Conservation (phyloP, 2,888 invertebrate species). For the Noctuana brunneofusca region DNA sequence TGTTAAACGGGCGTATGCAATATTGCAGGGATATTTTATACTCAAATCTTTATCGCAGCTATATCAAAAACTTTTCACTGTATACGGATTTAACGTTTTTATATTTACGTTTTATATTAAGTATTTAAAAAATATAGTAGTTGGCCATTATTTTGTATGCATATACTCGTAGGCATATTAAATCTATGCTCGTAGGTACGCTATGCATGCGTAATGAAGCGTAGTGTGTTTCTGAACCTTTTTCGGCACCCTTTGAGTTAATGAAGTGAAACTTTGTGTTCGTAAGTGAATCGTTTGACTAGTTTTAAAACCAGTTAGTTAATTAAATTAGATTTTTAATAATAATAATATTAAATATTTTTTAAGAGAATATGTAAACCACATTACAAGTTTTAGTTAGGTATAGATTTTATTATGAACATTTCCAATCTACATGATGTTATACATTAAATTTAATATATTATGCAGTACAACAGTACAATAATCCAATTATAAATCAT, state of each 20-base stretch:
- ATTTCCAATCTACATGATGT: too few species aligned
- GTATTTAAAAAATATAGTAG: neutral
- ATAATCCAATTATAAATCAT: too few species aligned
- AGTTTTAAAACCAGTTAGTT: neutral
- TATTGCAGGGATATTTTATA: conserved; percentile 16
- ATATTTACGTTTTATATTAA: conserved; percentile 2
- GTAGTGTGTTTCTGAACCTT: neutral
- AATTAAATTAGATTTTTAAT: too few species aligned
- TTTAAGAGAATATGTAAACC: too few species aligned
- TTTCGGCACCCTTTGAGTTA: conserved; percentile 16
- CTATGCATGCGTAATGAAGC: conserved; percentile 15
- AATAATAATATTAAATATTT: too few species aligned
- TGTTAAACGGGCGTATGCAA: conserved; percentile 14
- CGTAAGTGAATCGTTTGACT: neutral
- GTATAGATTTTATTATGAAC: too few species aligned
- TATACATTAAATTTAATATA: too few species aligned
- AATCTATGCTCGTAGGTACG: neutral
- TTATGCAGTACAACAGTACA: too few species aligned
- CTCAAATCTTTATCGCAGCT: conserved; percentile 7
- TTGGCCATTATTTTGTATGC: neutral
- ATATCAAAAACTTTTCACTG: conserved; percentile 4
- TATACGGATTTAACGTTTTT: conserved; percentile 7
- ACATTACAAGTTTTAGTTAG: too few species aligned
- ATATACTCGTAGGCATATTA: too few species aligned
- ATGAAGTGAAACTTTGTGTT: conserved; percentile 15